Evolutionary conservation across 2,113 vertebrate genomes (phyloP), one percentile per base, ranked within the genome.

Genomic region (Galbula dea): DNA sequence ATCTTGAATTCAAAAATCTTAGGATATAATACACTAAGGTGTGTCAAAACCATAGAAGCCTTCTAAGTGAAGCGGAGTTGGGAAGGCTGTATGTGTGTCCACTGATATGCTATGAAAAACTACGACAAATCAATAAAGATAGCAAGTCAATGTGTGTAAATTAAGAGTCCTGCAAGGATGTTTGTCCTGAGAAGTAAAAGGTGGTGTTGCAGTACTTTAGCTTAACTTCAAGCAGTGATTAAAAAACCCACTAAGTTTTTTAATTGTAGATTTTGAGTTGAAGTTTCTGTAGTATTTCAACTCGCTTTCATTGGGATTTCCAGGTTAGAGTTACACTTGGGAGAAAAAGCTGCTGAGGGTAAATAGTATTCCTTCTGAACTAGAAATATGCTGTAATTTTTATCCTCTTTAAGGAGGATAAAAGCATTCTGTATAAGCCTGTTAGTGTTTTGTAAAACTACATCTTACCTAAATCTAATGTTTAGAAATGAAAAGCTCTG

Each of bases 181-280:
- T 69, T 83, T 66, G 37, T 57, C 34, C 69, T 68, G 23, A 79
- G 79, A 87, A 79, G 39, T 71, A 43, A 63, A 51, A 6, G 5
- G 46, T 71, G 26, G 62, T 68, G 41, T 12, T 75, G n/a, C 46
- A 45, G 22, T 8, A 2, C 39, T 73, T 20, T 26, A 83, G 26
- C 37, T 88, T 79, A 85, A 57, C 34, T 83, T 83, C 7, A 80
- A 45, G 23, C 15, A 76, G 18, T 69, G 41, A 54, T 62, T 18
- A 85, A 65, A n/a, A 61, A 41, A 2, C 0, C 0, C 9, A 11
- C 12, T 17, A 6, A 3, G 4, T 10, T 75, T 57, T 63, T 36
- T 6, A 43, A 57, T 6, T 12, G 2, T 14, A 55, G 17, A 34
- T 80, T 83, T 86, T 73, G 41, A 82, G 21, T 77, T 81, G 24